Percentiles rank a stretch among this genome's conserved stretches.
These are phyloP conservation scores for Drosophila aff. DNA, from an alignment of 1,140 invertebrate genomes.

Conservation along the genomic window DNA sequence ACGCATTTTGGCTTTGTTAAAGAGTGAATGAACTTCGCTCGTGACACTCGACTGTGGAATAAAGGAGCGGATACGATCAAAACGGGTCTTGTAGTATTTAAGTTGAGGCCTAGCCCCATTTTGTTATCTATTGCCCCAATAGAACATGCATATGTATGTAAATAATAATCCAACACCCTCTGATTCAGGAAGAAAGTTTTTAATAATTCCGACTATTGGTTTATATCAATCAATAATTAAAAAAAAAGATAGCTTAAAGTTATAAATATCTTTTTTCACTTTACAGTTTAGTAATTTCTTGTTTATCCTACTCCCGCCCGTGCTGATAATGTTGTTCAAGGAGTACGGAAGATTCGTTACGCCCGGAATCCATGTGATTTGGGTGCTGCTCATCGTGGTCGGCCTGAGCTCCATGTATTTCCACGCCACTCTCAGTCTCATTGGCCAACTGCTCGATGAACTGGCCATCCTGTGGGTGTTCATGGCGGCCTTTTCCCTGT, in stretches of 20 bases:
- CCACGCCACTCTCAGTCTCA: constrained; percentile 92
- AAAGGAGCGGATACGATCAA: constrained; percentile 18
- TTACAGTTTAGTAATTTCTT: constrained; percentile 91
- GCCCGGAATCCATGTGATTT: constrained; percentile 91
- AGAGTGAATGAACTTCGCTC: constrained; percentile 39
- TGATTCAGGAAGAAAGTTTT: neutral
- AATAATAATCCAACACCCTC: constrained; percentile 6
- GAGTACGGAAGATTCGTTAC: constrained; percentile 91
- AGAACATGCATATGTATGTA: constrained; percentile 23
- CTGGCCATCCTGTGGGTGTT: constrained; percentile 93
- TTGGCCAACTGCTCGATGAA: constrained; percentile 92
- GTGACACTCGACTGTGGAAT: constrained; percentile 14
- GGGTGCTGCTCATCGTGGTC: constrained; percentile 91
- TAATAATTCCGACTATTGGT: neutral
- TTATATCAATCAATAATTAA: neutral
- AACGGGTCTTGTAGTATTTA: neutral
- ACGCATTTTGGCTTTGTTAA: constrained; percentile 49
- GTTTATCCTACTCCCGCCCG: constrained; percentile 91
- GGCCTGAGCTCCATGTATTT: constrained; percentile 93
- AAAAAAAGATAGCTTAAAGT: neutral
- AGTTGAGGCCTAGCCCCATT: constrained; percentile 3
- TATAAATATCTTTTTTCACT: constrained; percentile 14
- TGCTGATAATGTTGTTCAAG: constrained; percentile 91
- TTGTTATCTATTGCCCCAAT: constrained; percentile 27
- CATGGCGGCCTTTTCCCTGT: constrained; percentile 90